phyloP scores from a whole-genome alignment of 1,140 invertebrate genomes.

The Leptopilina boulardi region DNA sequence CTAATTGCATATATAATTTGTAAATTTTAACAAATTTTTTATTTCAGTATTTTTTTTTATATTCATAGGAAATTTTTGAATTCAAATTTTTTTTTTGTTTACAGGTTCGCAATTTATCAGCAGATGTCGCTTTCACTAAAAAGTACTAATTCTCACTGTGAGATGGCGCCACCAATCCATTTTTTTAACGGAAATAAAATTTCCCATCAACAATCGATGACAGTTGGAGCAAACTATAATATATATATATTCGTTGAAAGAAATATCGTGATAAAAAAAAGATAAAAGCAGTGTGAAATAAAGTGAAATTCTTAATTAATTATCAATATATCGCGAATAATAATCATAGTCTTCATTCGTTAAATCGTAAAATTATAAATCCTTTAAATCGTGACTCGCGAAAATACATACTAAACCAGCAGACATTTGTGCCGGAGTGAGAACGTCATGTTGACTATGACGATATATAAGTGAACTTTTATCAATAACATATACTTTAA shows the following conservation, averaged over 20 bases:
- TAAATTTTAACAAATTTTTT: too few relatives aligned
- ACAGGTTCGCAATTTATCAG: neutral
- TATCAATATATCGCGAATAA: neutral
- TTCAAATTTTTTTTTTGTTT: neutral
- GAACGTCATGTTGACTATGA: constrained; percentile 11
- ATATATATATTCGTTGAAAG: too few relatives aligned
- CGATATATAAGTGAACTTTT: constrained; percentile 11
- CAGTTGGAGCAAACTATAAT: neutral
- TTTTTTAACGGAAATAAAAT: neutral
- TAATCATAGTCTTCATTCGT: neutral
- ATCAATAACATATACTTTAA: neutral
- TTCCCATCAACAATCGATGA: constrained; percentile 25
- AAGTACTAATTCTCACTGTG: neutral
- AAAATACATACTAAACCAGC: too few relatives aligned
- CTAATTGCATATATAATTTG: neutral
- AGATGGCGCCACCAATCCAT: neutral
- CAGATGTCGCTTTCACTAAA: neutral
- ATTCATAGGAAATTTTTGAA: neutral
- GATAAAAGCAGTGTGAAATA: neutral
- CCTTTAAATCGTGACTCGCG: neutral
- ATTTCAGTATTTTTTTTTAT: too few relatives aligned
- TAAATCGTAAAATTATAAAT: neutral
- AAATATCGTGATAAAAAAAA: neutral
- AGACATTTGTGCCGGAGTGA: neutral
- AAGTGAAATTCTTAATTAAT: neutral